Percentiles rank a stretch among this genome's conserved stretches.
Evolutionary conservation across 2,113 vertebrate species (phyloP).

Genomic region (Salminus brasiliensis): DNA sequence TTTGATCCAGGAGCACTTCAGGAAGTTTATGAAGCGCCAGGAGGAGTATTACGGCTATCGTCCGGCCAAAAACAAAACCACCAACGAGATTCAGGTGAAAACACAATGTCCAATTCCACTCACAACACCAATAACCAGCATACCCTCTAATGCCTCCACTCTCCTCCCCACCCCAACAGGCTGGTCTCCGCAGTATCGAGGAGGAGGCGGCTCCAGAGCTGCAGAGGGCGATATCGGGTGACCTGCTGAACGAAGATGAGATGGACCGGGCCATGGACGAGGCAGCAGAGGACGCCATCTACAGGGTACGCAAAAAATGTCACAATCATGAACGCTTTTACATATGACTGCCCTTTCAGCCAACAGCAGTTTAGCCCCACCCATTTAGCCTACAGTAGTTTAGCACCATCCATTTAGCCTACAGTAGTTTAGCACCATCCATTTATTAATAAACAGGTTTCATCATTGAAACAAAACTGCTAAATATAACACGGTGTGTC

Average conservation of each 20-base stretch:
- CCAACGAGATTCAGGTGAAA: conserved; percentile 86
- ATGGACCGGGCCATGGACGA: conserved; percentile 84
- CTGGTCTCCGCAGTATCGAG: conserved; percentile 88
- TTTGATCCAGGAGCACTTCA: conserved; percentile 94
- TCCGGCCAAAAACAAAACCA: conserved; percentile 82
- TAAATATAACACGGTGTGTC: neutral
- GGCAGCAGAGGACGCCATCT: conserved; percentile 82
- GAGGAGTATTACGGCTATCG: conserved; percentile 92
- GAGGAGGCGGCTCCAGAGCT: conserved; percentile 86
- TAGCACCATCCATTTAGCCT: too few species aligned
- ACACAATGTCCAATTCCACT: neutral
- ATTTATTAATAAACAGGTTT: neutral
- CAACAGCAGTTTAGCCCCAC: neutral
- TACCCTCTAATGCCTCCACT: neutral
- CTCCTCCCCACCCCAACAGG: conserved; percentile 66
- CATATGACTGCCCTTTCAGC: neutral
- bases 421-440: neutral
- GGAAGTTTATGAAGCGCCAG: conserved; percentile 92
- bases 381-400: neutral
- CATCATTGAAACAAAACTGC: too few species aligned
- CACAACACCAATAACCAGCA: neutral
- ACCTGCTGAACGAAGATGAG: conserved; percentile 86
- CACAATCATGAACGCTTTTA: neutral
- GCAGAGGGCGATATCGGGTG: conserved; percentile 87
- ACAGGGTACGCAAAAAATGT: conserved; percentile 57